Base-by-base conservation (phyloP, 1,140 invertebrate species). In the Drosophila trapezifrons region DNA sequence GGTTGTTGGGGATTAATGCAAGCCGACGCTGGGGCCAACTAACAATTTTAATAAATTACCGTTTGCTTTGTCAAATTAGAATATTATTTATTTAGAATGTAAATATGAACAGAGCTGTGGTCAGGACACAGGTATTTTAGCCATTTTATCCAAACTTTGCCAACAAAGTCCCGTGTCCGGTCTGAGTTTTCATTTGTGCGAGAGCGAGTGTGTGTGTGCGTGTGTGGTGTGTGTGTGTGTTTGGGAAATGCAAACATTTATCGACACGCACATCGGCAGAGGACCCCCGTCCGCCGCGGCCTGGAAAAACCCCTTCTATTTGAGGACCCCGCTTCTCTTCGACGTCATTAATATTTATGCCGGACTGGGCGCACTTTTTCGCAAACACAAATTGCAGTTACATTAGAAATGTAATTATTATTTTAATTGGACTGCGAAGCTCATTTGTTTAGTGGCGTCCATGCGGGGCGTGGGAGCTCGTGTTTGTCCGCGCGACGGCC, bases 401-500 rank as follows among this genome's bases (percentile, higher is more conserved):
- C 87, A 90, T 90, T 90, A 90, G 87, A 90, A 90, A 90, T 90
- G 87, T 90, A 90, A 90, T 90, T 90, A 90, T 90, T 90, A 90
- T 90, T 90, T 90, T 90, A 90, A 90, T 90, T 83, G 82, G 73
- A 80, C 80, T 78, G 77, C 80, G 67, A 55, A 58, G 76, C 76
- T 66, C 76, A 86, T 86, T 82, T 87, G 67, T 78, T 86, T 70
- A 79, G 62, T 46, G 57, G 59, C 22, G 7, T 13, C 8, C 7
- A n/a, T n/a, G n/a, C n/a, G 25, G 25, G 12, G 18, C 12, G 37
- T 49, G 58, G 35, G 35, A 43, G 20, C 45, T 27, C 20, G 18
- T 67, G 56, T 60, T 74, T 69, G 59, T 49, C 69, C 58, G 42
- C 43, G 57, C 38, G 9, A 29, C 43, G 43, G 71, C 79, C 76